Evolutionary conservation across 2,797 vertebrate genomes (phyloP).

Genomic region (Arvicola amphibius): DNA sequence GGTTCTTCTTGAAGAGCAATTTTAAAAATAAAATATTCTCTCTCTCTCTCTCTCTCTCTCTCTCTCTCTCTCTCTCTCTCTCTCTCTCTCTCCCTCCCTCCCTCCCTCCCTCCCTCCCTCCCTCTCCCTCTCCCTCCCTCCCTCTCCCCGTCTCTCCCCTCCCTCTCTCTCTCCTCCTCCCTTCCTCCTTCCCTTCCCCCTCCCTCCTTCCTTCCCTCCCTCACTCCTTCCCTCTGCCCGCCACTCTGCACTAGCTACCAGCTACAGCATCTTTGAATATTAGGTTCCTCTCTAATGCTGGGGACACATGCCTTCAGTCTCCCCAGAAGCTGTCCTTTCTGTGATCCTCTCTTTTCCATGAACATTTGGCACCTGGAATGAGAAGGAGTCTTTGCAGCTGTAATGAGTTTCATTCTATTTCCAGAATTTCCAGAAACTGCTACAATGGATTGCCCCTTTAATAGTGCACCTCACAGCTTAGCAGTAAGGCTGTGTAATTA

Average conservation of each 20-base stretch:
- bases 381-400: conserved; percentile 7
- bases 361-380: neutral
- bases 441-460: neutral
- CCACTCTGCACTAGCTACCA: neutral
- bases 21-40: conserved; percentile 10
- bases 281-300: neutral
- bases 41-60: neutral
- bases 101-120: accelerated
- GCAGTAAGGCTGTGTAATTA: neutral
- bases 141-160: no score
- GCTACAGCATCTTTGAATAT: neutral
- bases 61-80: accelerated
- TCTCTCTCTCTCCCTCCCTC: accelerated
- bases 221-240: accelerated
- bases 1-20: neutral
- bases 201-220: no score
- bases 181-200: accelerated
- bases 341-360: conserved; percentile 36
- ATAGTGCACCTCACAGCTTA: neutral
- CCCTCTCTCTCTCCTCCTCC: no score
- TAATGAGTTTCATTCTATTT: conserved; percentile 26
- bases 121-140: no score
- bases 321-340: conserved; percentile 27
- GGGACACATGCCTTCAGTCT: neutral
- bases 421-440: conserved; percentile 29